Evolutionary conservation across 2,113 vertebrate genomes (phyloP).

Genomic region (Zosterops borbonicus): DNA sequence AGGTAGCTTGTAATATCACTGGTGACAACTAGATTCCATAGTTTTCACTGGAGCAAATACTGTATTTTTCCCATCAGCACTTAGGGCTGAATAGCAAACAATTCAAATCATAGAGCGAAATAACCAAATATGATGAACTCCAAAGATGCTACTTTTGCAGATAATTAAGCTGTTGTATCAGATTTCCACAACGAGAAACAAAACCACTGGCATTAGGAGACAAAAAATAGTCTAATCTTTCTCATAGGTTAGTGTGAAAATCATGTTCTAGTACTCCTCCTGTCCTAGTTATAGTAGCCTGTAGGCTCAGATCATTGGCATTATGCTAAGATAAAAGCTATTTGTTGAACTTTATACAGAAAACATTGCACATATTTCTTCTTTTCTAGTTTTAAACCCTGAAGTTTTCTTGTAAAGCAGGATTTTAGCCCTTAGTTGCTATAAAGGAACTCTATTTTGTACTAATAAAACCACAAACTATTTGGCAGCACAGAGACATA

Average conservation of each 20-base stretch:
- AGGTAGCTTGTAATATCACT: conserved; percentile 47
- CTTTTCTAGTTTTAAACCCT: background rate
- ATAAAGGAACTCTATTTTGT: background rate
- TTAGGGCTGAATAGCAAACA: conserved; percentile 50
- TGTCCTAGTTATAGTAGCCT: background rate
- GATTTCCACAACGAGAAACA: conserved; percentile 19
- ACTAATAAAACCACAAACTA: background rate
- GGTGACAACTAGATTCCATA: conserved; percentile 23
- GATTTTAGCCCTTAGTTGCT: background rate
- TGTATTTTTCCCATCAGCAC: conserved; percentile 48
- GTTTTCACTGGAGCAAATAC: conserved; percentile 39
- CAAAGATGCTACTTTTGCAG: background rate
- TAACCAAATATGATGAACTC: conserved; percentile 5
- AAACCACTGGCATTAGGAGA: background rate
- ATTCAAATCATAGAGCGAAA: background rate
- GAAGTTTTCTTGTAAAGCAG: background rate
- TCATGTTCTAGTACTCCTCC: background rate
- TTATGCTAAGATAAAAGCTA: background rate
- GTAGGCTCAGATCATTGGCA: background rate
- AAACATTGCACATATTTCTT: background rate
- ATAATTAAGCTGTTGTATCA: conserved; percentile 1
- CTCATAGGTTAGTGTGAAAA: background rate
- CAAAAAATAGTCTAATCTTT: background rate
- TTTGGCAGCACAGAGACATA: background rate
- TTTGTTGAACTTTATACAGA: background rate